phyloP scores from a whole-genome alignment of 2,888 invertebrate genomes.

The Eutolmus rufibarbis region DNA sequence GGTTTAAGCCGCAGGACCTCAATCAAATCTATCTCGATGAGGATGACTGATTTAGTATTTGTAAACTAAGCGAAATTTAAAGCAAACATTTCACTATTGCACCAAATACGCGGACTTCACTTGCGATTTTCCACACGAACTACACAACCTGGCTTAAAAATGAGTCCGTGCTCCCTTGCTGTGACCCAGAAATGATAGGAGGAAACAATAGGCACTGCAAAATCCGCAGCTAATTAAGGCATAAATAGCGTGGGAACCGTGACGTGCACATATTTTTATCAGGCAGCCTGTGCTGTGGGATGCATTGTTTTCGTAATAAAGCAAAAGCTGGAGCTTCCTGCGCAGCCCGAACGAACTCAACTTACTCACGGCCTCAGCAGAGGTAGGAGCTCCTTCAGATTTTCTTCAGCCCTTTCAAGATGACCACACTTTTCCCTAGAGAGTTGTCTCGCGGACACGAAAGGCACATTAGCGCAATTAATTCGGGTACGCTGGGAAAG shows the following conservation, averaged over 20 bases:
- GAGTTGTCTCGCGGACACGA: background rate
- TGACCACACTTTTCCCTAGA: background rate
- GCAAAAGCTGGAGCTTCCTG: background rate
- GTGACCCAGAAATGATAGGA: slow-evolving; percentile 15
- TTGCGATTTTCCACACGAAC: background rate
- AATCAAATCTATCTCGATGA: background rate
- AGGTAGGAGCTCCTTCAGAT: background rate
- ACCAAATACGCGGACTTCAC: background rate
- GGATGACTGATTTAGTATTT: background rate
- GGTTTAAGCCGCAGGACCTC: background rate
- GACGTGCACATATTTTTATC: background rate
- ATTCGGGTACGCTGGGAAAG: background rate
- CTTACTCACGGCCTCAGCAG: background rate
- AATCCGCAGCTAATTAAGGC: background rate
- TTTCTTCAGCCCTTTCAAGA: background rate
- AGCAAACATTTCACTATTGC: background rate
- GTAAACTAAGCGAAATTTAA: background rate
- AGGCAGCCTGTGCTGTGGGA: background rate
- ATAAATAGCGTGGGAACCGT: background rate
- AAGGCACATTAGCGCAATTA: background rate
- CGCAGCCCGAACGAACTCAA: background rate
- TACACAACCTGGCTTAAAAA: background rate
- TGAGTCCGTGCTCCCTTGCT: background rate
- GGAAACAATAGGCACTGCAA: background rate
- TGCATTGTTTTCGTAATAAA: background rate